phyloP scores from a whole-genome alignment of 2,888 invertebrate species.

The Aromia moschata region DNA sequence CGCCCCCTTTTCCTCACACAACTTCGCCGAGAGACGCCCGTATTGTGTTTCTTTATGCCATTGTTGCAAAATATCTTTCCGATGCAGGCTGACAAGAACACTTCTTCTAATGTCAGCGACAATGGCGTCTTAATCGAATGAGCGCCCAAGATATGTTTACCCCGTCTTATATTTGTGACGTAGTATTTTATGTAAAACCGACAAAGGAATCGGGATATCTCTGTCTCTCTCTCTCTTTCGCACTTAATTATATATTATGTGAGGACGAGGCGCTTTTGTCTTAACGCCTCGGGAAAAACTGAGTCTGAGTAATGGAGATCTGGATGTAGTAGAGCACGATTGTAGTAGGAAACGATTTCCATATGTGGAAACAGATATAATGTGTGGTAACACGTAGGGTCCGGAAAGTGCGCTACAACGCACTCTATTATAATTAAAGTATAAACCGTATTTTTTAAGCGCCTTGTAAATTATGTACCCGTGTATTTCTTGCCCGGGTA shows the following conservation, averaged over 20 bases:
- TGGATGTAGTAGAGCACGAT: no score
- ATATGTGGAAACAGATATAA: no score
- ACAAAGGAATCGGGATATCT: conserved; percentile 48
- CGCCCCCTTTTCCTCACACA: conserved; percentile 42
- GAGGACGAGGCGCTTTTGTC: conserved; percentile 33
- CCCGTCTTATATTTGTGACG: conserved; percentile 56
- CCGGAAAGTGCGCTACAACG: no score
- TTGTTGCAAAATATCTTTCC: conserved; percentile 61
- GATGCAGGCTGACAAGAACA: conserved; percentile 62
- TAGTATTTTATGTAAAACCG: conserved; percentile 50
- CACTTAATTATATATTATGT: conserved; percentile 47
- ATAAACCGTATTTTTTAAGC: no score
- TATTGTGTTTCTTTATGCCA: conserved; percentile 56
- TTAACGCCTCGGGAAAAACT: background rate
- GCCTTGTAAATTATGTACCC: no score
- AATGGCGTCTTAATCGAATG: conserved; percentile 60
- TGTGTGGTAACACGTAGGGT: no score
- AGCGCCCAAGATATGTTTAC: conserved; percentile 59
- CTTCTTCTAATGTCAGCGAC: conserved; percentile 60
- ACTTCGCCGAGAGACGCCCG: conserved; percentile 36
- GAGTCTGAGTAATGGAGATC: no score
- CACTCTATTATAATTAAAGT: no score
- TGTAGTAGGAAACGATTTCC: no score
- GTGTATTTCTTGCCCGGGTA: no score
- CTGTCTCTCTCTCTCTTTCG: no score